Evolutionary conservation across 1,140 invertebrate species (phyloP), one percentile per base, ranked within the genome.

Genomic region (Lanistes nyassanus): DNA sequence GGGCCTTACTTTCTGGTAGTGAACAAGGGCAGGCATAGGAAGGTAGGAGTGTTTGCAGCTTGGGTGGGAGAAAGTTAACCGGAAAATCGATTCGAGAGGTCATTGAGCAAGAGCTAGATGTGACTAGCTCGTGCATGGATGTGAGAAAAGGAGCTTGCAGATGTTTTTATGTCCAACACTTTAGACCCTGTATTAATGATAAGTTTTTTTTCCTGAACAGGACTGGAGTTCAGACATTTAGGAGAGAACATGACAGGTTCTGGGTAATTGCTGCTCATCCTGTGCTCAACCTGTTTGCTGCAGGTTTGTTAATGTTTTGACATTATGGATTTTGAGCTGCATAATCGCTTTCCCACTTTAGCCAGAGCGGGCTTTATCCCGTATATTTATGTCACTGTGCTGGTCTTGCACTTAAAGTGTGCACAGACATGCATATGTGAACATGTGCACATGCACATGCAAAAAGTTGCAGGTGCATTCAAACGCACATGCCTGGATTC

Each of bases 181-280:
- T n/a, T n/a, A n/a, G n/a, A n/a, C n/a, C n/a, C 1, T 47, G 42
- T 47, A 16, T 47, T 42, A n/a, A 42, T 42, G 39, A 42, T 42
- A 42, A 42, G 1, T 9, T 47, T 13, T 6, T 47, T 47, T 47
- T 47, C n/a, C n/a, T 47, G 76, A 76, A 21, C 75, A 89, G 98
- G 51, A 96, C 95, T n/a, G 98, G 97, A 85, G 89, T 99, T 19
- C 95, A 99, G 83, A 98, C 97, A 6, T 98, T 98, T 90, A 83
- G 91, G 51, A 92, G 98, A 68, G 98, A 99, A 87, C 94, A 98
- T 88, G 98, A 99, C 83, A 91, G 97, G 83, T 99, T 98, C 89
- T 99, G 98, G 98, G 95, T 99, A 0, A 90, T 99, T 64, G 93
- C 94, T 5, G 94, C 96, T 0, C 98, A 99, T 91, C 92, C 92